Conservation (phyloP, 2,888 invertebrate genomes). For the Marronus borbonicus region DNA sequence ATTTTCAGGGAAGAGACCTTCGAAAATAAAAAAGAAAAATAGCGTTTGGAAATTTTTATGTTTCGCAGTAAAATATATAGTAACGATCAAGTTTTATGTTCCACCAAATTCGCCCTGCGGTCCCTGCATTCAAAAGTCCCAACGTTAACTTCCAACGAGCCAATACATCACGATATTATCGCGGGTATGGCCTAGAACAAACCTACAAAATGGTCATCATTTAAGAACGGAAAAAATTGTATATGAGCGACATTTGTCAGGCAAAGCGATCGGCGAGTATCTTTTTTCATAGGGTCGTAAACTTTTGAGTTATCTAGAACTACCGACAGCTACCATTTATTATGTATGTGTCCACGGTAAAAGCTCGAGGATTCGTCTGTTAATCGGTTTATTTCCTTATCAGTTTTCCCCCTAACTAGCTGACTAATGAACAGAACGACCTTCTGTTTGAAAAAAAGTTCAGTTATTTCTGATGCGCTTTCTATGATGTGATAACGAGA, state of each 20-base stretch:
- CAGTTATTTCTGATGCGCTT: slow-evolving; percentile 56
- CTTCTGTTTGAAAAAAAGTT: slow-evolving; percentile 56
- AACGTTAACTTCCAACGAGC: slow-evolving; percentile 9
- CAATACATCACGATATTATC: slow-evolving; percentile 41
- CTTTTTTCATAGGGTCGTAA: slow-evolving; percentile 38
- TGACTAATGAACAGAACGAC: slow-evolving; percentile 58
- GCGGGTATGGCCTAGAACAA: slow-evolving; percentile 12
- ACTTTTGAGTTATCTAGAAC: slow-evolving; percentile 41
- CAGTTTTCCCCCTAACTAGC: slow-evolving; percentile 51
- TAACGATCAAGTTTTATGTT: slow-evolving; percentile 11
- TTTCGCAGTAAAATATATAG: slow-evolving; percentile 7
- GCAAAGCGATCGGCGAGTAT: not conserved
- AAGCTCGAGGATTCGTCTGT: slow-evolving; percentile 52
- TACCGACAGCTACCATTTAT: slow-evolving; percentile 45
- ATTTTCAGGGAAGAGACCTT: not conserved
- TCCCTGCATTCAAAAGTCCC: not conserved
- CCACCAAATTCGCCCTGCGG: not conserved
- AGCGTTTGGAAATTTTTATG: slow-evolving; percentile 4
- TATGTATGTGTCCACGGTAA: slow-evolving; percentile 28
- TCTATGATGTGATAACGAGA: slow-evolving; percentile 55
- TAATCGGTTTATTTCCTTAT: slow-evolving; percentile 58
- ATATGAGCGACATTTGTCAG: slow-evolving; percentile 29
- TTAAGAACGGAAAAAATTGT: slow-evolving; percentile 26
- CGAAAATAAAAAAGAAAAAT: not conserved
- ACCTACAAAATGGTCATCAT: slow-evolving; percentile 33